Base-by-base conservation (phyloP, 2,113 vertebrate species). In the Oryzias woworae region DNA sequence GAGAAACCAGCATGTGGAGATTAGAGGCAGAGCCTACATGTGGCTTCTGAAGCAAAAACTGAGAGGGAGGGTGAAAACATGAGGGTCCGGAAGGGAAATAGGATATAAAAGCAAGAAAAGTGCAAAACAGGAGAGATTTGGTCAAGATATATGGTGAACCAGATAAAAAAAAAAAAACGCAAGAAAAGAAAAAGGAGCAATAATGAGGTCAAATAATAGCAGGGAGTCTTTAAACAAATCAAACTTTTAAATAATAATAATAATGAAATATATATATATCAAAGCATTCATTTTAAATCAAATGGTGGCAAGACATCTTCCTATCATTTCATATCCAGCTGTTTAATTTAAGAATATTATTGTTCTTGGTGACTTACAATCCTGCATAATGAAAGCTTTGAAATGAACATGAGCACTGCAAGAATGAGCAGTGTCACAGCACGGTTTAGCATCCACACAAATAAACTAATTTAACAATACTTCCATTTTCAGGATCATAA, bases 1-100 rank as follows among this genome's bases (percentile, higher is more conserved):
- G 78, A 89, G 76, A 87, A 65, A 84, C 78, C 78, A 81, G 84
- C 86, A 90, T 88, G 85, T 62, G 62, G 74, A 89, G 90, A 92
- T 92, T 90, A 89, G 87, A 92, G 90, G 85, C 89, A 91, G 88
- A 83, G 80, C 77, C 69, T 84, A 80, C 89, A 84, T 89, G 80
- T 85, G 86, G 81, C 77, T 84, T 89, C 89, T 86, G 80, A 78
- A 59, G 53, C 57, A 58, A 69, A 66, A 63, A 58, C n/a, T 22
- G 51, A 64, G 42, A 22, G 55, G 54, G 47, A 49, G 76, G 72
- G 45, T 41, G 71, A n/a, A 54, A 59, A 14, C 55, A 14, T 58
- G 65, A 58, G 60, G 67, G 73, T 60, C 54, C 62, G 43, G 46
- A 49, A 50, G 23, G 62, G 54, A 52, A 67, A 58, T 45, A 68